A percentile compares a stretch with the other conserved stretches of the same genome.
Conservation (phyloP, 2,113 vertebrate species). For the Geococcyx californianus region DNA sequence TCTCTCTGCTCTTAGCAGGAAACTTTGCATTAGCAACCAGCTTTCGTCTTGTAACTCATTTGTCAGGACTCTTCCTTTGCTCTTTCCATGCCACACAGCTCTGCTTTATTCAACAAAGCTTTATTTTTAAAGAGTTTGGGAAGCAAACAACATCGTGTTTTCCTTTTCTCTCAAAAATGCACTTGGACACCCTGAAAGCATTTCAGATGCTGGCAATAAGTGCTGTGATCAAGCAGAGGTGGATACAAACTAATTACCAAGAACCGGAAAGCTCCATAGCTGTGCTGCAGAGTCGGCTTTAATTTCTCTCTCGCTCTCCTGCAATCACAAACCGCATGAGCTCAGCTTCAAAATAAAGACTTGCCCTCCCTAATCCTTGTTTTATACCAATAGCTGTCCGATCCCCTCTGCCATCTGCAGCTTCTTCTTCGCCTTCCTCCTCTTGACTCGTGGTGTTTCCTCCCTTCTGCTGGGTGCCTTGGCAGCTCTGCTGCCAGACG, state of each 20-base stretch:
- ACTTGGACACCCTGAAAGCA: background rate
- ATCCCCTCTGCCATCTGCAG: background rate
- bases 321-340: background rate
- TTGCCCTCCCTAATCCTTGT: background rate
- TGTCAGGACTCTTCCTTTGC: background rate
- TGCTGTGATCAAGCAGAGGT: background rate
- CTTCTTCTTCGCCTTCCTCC: background rate
- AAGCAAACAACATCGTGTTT: background rate
- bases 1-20: slow-evolving; percentile 7
- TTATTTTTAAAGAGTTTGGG: background rate
- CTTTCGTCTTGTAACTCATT: background rate
- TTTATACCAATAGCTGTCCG: background rate
- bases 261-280: background rate
- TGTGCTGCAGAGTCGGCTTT: background rate
- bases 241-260: background rate
- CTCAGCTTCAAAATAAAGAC: background rate
- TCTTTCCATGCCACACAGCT: background rate
- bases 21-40: background rate
- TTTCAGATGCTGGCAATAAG: background rate
- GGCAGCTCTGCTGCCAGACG: background rate
- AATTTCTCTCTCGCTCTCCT: background rate
- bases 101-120: background rate
- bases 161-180: background rate
- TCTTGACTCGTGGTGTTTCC: fast-evolving
- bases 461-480: background rate